phyloP scores from a whole-genome alignment of 2,888 invertebrate genomes.

The Trilocha varians region DNA sequence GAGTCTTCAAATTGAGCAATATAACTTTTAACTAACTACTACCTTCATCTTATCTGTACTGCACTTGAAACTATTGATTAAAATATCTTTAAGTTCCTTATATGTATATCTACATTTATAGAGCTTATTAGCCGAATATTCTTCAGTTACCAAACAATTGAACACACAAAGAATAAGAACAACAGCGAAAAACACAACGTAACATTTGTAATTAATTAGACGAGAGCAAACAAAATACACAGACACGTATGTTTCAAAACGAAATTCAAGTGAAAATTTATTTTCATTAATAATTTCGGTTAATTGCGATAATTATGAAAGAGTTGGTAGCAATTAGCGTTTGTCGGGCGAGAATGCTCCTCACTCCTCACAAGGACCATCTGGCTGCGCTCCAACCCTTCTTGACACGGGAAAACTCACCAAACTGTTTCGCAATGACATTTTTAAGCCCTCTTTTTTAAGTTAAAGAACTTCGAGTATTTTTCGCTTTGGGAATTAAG shows the following conservation, averaged over 20 bases:
- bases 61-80: too few species aligned
- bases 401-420: slow-evolving; percentile 42
- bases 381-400: slow-evolving; percentile 63
- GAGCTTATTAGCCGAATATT: too few species aligned
- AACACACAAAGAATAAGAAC: too few species aligned
- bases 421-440: slow-evolving; percentile 30
- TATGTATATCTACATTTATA: too few species aligned
- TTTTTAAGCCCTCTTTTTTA: slow-evolving; percentile 1
- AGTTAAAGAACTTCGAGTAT: neutral
- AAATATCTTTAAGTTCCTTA: too few species aligned
- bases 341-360: slow-evolving; percentile 48
- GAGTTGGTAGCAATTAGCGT: slow-evolving; percentile 67
- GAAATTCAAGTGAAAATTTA: slow-evolving; percentile 14
- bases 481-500: neutral
- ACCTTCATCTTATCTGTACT: too few species aligned
- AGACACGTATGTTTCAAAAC: neutral
- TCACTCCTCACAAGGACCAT: slow-evolving; percentile 46
- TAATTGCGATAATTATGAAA: slow-evolving; percentile 57
- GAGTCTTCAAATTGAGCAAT: too few species aligned
- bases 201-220: too few species aligned
- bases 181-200: too few species aligned
- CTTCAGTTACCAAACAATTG: too few species aligned
- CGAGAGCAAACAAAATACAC: neutral
- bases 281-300: slow-evolving; percentile 35
- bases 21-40: too few species aligned